A percentile compares a stretch with the other conserved stretches of the same genome.
phyloP scores from a whole-genome alignment of 2,113 vertebrate genomes.

The Rafetus swinhoei region DNA sequence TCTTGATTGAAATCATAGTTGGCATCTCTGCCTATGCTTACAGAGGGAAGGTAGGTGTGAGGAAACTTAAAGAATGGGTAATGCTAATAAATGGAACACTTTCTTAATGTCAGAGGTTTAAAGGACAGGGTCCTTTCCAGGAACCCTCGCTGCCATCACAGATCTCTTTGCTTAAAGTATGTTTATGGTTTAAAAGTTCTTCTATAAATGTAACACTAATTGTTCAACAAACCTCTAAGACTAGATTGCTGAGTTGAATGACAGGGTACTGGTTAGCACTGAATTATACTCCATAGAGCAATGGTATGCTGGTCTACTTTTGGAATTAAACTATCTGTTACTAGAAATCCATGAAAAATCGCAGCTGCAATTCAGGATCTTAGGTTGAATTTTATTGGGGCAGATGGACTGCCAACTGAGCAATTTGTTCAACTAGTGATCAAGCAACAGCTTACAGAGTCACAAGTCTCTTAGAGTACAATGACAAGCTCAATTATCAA shows the following conservation, averaged over 20 bases:
- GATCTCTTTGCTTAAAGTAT: not conserved
- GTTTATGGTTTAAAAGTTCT: not conserved
- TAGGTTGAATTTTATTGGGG: not conserved
- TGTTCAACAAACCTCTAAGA: not conserved
- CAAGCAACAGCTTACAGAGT: not conserved
- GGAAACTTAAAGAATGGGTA: not conserved
- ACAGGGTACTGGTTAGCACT: not conserved
- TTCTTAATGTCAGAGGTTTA: not conserved
- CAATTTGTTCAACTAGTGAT: not conserved
- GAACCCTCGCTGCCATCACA: not conserved
- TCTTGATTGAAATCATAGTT: accelerated
- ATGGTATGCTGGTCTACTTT: not conserved
- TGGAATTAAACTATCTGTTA: not conserved
- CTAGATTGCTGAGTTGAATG: not conserved
- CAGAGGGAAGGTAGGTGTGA: not conserved
- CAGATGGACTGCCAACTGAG: not conserved
- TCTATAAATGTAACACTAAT: not conserved
- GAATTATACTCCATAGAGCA: not conserved
- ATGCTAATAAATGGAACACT: not conserved
- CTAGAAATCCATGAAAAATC: not conserved
- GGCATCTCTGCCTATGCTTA: not conserved
- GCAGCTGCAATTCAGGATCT: not conserved
- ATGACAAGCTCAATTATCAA: not conserved
- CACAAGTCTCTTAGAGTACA: not conserved
- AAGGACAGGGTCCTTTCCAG: not conserved